A percentile compares a stretch with the other conserved stretches of the same genome.
Evolutionary conservation across 1,140 invertebrate genomes (phyloP).

Genomic region (Apis dorsata): DNA sequence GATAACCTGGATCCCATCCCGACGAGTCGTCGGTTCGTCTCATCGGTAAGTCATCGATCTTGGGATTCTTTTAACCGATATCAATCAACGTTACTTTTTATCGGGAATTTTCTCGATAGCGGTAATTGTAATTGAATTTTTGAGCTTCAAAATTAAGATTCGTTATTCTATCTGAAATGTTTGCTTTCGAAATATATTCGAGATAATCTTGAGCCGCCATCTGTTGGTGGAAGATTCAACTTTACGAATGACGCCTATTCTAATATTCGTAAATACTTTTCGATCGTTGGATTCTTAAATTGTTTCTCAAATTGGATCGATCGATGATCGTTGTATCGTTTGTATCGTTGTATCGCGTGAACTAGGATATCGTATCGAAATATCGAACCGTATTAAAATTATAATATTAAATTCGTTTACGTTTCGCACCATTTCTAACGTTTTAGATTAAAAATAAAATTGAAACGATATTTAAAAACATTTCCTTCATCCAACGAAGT

Average conservation of each 20-base stretch:
- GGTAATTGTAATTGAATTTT: too few relatives aligned
- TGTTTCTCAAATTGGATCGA: not conserved
- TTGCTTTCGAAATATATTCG: not conserved
- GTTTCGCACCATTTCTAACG: not conserved
- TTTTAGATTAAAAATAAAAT: not conserved
- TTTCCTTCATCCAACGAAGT: not conserved
- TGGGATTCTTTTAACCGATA: not conserved
- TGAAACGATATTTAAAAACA: not conserved
- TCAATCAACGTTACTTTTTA: too few relatives aligned
- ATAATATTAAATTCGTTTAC: not conserved
- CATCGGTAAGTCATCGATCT: slow-evolving; percentile 72
- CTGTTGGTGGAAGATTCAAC: slow-evolving; percentile 3
- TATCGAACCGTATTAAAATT: not conserved
- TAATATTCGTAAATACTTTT: not conserved
- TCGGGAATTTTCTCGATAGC: not conserved
- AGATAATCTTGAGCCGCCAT: slow-evolving; percentile 46
- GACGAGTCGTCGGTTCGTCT: slow-evolving; percentile 65
- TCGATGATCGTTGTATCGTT: too few relatives aligned
- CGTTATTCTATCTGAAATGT: not conserved
- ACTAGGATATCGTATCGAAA: too few relatives aligned
- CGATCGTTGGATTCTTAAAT: not conserved
- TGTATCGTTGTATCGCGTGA: too few relatives aligned
- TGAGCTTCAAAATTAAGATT: not conserved
- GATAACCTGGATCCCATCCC: slow-evolving; percentile 75
- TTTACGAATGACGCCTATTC: not conserved